Percentiles rank a stretch among this genome's conserved stretches.
These are phyloP conservation scores for Semicossyphus pulcher DNA, from an alignment of 2,113 vertebrate genomes.

Conservation along the genomic window DNA sequence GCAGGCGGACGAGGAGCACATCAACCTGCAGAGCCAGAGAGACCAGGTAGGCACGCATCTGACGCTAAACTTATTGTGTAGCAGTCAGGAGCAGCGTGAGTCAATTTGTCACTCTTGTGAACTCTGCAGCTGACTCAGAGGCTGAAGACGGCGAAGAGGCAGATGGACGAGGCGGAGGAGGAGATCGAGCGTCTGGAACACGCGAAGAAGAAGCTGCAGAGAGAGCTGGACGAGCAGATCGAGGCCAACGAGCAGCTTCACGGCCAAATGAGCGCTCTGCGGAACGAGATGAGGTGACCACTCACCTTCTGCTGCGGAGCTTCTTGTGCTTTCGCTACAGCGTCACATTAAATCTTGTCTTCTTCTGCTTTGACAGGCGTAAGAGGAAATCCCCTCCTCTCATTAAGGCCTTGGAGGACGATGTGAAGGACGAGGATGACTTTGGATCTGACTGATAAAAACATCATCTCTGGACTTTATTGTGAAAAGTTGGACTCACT, in stretches of 20 bases:
- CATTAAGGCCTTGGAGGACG: conserved; percentile 60
- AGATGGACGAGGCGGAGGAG: conserved; percentile 96
- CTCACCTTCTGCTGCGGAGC: background rate
- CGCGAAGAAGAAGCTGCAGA: conserved; percentile 92
- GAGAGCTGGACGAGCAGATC: conserved; percentile 94
- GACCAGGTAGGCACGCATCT: conserved; percentile 86
- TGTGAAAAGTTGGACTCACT: conserved; percentile 14
- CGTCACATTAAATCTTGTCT: background rate
- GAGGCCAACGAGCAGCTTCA: conserved; percentile 92
- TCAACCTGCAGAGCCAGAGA: conserved; percentile 91
- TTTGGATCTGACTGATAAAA: conserved; percentile 68
- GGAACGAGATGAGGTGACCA: conserved; percentile 89
- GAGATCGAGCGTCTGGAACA: conserved; percentile 95
- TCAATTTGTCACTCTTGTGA: conserved; percentile 20
- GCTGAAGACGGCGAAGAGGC: conserved; percentile 94
- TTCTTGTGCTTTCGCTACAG: background rate
- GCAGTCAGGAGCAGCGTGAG: background rate
- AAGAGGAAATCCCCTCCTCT: conserved; percentile 72
- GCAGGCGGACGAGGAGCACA: conserved; percentile 92
- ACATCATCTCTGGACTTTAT: conserved; percentile 11
- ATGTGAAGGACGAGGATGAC: conserved; percentile 59
- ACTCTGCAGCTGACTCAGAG: conserved; percentile 89
- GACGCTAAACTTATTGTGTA: background rate
- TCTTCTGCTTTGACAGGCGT: conserved; percentile 59
- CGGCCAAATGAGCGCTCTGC: conserved; percentile 85